phyloP scores from a whole-genome alignment of 2,797 vertebrate genomes.

The Podarcis lilfordi region DNA sequence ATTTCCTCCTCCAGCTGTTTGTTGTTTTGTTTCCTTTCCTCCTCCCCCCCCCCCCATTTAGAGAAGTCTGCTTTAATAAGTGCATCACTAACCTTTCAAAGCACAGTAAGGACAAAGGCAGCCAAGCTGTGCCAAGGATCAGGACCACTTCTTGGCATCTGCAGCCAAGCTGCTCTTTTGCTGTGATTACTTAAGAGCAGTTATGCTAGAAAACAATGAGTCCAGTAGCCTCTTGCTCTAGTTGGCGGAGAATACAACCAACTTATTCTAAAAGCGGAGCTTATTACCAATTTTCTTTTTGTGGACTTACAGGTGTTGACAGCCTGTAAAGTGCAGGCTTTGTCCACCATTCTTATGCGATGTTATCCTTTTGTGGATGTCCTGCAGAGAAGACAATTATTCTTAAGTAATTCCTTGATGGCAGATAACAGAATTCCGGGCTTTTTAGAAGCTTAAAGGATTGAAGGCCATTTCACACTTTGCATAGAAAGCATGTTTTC shows the following conservation, averaged over 20 bases:
- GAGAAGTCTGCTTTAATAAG: background rate
- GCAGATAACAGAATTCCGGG: background rate
- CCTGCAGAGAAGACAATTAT: background rate
- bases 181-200: background rate
- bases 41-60: background rate
- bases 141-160: background rate
- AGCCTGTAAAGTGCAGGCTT: background rate
- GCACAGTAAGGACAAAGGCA: background rate
- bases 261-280: background rate
- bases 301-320: background rate
- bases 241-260: background rate
- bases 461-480: background rate
- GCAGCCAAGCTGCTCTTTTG: background rate
- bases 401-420: background rate
- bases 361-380: background rate
- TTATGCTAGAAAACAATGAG: background rate
- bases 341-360: background rate
- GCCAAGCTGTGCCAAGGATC: background rate
- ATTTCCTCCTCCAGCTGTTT: conserved; percentile 27
- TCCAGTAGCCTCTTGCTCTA: background rate
- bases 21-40: conserved; percentile 26
- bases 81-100: background rate
- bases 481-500: background rate
- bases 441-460: background rate
- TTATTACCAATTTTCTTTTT: background rate